Base-by-base conservation (phyloP, 2,797 vertebrate genomes). In the Echiichthys vipera region DNA sequence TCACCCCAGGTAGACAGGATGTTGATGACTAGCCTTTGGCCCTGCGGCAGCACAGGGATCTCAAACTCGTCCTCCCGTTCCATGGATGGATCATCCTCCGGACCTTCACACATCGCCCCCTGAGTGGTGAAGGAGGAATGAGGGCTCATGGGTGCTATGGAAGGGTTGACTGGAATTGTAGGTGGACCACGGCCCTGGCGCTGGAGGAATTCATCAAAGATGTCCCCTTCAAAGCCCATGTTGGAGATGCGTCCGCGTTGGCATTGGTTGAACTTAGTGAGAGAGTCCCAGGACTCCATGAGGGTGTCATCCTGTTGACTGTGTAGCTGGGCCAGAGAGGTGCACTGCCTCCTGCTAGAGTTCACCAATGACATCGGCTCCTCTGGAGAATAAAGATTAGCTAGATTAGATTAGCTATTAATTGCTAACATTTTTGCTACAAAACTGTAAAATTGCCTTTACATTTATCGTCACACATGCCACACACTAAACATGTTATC, bases 1-100 rank as follows among this genome's bases (percentile, higher is more conserved):
- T 99, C 98, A 5, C 98, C 98, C 98, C 98, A 99, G 0, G 98
- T 99, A 29, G 97, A 97, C 54, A 75, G 74, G 87, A 99, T 97
- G 85, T 95, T 92, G 25, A 99, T 91, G 51, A 96, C 88, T 83
- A 99, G 87, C 72, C 86, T 94, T 75, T 95, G 96, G 6, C 98
- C 98, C 1, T 87, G 92, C 0, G 98, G 98, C 59, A 99, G 89
- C 78, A 97, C 94, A 0, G 98, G 98, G 88, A 99, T 99, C 89
- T 95, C 95, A 68, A 99, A 99, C 45, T 95, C 95, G 0, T 95
- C 94, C 7, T 96, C 94, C 2, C 89, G 84, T 0, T 94, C 92
- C 3, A 71, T 9, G 1, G 81, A 76, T 7, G 61, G 84, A 74
- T 94, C 83, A 0, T 92, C 92, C 7, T 95, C 93, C 2, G 72